Percentiles rank a stretch among this genome's conserved stretches.
Evolutionary conservation across 2,888 invertebrate species (phyloP).

Genomic region (Archaeoteleia sp.): DNA sequence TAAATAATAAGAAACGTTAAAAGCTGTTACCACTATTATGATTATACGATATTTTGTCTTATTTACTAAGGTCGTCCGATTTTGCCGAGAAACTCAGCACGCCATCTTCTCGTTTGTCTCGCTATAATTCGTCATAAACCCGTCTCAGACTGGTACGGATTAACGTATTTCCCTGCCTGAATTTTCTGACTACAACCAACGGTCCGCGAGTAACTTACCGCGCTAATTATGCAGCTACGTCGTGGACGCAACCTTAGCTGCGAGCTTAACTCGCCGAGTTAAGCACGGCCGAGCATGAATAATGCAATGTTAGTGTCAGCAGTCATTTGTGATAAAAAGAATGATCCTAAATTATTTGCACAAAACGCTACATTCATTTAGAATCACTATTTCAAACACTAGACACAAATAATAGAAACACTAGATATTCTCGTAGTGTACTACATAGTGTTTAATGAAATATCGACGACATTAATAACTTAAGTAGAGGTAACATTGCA

Average conservation of each 20-base stretch:
- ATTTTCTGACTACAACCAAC: constrained; percentile 25
- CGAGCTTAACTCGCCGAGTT: constrained; percentile 53
- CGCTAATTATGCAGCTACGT: constrained; percentile 63
- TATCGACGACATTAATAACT: no score
- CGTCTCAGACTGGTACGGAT: constrained; percentile 14
- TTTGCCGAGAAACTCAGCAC: not conserved
- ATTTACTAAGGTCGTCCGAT: not conserved
- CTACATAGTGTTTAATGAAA: no score
- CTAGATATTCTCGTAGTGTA: no score
- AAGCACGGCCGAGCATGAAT: constrained; percentile 60
- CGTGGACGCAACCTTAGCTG: constrained; percentile 53
- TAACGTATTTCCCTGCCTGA: constrained; percentile 40
- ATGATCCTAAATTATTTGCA: constrained; percentile 30
- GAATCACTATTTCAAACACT: not conserved
- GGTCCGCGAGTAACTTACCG: constrained; percentile 54
- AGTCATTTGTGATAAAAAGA: constrained; percentile 34
- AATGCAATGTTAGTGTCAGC: constrained; percentile 65
- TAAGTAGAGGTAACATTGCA: no score
- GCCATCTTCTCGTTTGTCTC: constrained; percentile 8
- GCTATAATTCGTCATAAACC: constrained; percentile 12
- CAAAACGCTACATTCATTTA: constrained; percentile 8
- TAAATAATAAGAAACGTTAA: no score
- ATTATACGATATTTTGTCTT: not conserved
- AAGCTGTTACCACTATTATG: no score
- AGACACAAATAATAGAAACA: no score